A percentile compares a stretch with the other conserved stretches of the same genome.
Conservation (phyloP, 2,113 vertebrate genomes). For the Sceloporus undulatus region DNA sequence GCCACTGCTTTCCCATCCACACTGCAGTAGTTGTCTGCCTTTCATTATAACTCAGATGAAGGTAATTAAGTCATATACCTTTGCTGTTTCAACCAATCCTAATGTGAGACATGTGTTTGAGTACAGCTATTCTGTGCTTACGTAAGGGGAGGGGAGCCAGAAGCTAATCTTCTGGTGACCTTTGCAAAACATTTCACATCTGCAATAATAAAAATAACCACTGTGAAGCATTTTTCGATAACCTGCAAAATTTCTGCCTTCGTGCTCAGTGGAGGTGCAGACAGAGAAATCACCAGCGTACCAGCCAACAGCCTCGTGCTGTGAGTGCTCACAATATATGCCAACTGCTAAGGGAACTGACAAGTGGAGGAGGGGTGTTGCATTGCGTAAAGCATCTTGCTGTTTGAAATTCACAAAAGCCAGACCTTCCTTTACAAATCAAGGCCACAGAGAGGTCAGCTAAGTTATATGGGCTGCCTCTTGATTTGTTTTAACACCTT, state of each 20-base stretch:
- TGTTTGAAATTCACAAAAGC: slow-evolving; percentile 58
- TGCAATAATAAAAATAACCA: slow-evolving; percentile 27
- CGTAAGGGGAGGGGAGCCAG: neutral
- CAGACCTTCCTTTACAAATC: slow-evolving; percentile 11
- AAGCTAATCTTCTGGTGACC: neutral
- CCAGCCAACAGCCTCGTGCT: neutral
- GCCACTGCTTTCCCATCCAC: neutral
- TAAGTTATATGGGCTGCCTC: slow-evolving; percentile 1
- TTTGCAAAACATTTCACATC: slow-evolving; percentile 6
- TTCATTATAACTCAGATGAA: neutral
- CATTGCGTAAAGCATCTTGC: neutral
- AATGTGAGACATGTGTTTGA: neutral
- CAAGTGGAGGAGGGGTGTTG: neutral
- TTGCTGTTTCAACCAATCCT: neutral
- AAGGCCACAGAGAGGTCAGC: slow-evolving; percentile 51
- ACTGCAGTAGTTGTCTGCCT: neutral
- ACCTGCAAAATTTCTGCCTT: slow-evolving; percentile 54
- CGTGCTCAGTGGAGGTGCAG: neutral
- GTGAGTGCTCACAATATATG: neutral
- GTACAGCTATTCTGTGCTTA: neutral
- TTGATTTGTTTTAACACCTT: slow-evolving; percentile 23
- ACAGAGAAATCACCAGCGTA: slow-evolving; percentile 15
- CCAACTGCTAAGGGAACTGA: neutral
- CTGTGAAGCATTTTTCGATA: slow-evolving; percentile 35
- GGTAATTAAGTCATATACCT: neutral